Evolutionary conservation across 2,797 vertebrate species (phyloP), one percentile per base, ranked within the genome.

Genomic region (Brachyrhaphis roseni): DNA sequence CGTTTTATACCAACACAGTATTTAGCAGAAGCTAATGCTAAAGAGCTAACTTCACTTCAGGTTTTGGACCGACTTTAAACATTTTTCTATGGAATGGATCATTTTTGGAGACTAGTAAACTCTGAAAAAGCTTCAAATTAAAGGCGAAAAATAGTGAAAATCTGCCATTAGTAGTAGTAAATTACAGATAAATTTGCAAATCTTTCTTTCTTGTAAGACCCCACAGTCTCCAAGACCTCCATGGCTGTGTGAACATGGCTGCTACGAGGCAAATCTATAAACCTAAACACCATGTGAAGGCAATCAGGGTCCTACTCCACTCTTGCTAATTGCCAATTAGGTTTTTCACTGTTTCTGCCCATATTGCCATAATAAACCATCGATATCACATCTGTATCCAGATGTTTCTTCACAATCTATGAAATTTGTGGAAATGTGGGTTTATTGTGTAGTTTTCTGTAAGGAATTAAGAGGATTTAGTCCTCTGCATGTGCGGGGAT

Each of bases 391-490:
- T 55, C 26, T 55, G 57, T 13, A 59, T 28, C 31, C 13, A 59
- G 28, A 59, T 59, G 28, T 59, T 59, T 31, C 57, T 28, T 59
- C 28, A 23, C 7, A 55, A 55, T 59, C 57, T 59, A 16, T 59
- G 13, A 13, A 31, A 59, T 55, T n/a, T n/a, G 53, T n/a, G 26
- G 26, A 13, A 64, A 73, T 49, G n/a, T 57, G n/a, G 8, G 2
- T 66, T 74, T 79, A 49, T 51, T 41, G 13, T 55, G 20, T 68
- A 4, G 53, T 81, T 51, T 51, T 75, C 45, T 62, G 6, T 46
- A 1, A 51, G 20, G 47, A 10, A 45, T 20, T 75, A 43, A 47
- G 28, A 76, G 72, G 8, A 46, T 57, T 53, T 49, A 59, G 5
- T 4, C 2, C 74, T 45, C 31, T 76, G 8, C 18, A 16, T 16